Percentiles rank a stretch among this genome's conserved stretches.
phyloP scores from a whole-genome alignment of 2,888 invertebrate genomes.

The Trypoxylon attenuatum region DNA sequence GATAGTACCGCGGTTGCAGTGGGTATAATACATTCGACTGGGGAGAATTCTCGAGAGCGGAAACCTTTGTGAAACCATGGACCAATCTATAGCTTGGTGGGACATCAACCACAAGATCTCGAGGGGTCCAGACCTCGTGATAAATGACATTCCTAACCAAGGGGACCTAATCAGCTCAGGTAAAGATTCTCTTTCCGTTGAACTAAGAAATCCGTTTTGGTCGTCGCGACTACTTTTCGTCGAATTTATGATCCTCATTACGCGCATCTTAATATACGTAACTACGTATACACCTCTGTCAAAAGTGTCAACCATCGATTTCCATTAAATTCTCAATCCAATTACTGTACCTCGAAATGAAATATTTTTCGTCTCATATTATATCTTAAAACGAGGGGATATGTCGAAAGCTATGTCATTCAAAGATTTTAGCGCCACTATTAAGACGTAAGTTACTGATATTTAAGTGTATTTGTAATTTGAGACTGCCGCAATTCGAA shows the following conservation, averaged over 20 bases:
- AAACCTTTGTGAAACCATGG: slow-evolving; percentile 24
- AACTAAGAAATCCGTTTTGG: slow-evolving; percentile 31
- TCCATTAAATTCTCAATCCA: too few relatives aligned
- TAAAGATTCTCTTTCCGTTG: slow-evolving; percentile 22
- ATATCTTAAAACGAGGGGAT: too few relatives aligned
- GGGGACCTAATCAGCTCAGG: slow-evolving; percentile 51
- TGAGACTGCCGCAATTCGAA: too few relatives aligned
- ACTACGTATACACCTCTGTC: too few relatives aligned
- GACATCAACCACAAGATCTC: slow-evolving; percentile 13
- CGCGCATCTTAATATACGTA: too few relatives aligned
- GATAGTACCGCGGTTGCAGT: background rate
- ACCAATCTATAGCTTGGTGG: slow-evolving; percentile 6
- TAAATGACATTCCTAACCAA: slow-evolving; percentile 55
- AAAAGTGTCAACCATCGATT: too few relatives aligned
- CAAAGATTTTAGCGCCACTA: too few relatives aligned
- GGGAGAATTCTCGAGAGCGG: slow-evolving; percentile 12
- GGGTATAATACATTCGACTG: slow-evolving; percentile 44
- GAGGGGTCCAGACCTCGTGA: slow-evolving; percentile 31
- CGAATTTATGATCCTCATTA: slow-evolving; percentile 33
- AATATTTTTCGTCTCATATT: too few relatives aligned
- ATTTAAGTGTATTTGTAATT: too few relatives aligned
- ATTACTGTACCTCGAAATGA: too few relatives aligned
- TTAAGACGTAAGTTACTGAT: too few relatives aligned
- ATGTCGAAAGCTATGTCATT: too few relatives aligned
- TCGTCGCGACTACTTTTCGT: slow-evolving; percentile 17